These are phyloP conservation scores for Stegophylla sp. DNA, from an alignment of 2,888 invertebrate genomes.

Conservation along the genomic window DNA sequence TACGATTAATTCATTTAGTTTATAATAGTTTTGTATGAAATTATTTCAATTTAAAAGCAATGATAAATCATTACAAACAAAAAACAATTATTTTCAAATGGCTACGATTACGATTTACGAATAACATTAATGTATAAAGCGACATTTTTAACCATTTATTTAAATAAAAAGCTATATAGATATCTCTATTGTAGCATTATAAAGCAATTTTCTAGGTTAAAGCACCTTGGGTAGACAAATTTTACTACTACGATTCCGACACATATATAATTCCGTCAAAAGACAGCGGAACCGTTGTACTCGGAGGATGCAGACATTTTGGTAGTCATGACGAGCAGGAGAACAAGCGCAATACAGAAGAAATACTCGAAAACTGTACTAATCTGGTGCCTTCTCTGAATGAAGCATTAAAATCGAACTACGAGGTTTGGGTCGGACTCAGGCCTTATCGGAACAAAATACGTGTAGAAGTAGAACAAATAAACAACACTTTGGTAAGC, in stretches of 20 bases:
- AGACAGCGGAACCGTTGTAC: constrained; percentile 72
- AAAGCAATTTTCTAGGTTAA: constrained; percentile 67
- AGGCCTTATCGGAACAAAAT: constrained; percentile 80
- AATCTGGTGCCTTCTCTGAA: constrained; percentile 75
- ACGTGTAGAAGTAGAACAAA: constrained; percentile 74
- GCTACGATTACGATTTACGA: too few relatives aligned
- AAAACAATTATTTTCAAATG: too few relatives aligned
- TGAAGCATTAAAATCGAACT: constrained; percentile 69
- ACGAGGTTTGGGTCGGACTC: constrained; percentile 73
- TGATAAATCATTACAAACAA: too few relatives aligned
- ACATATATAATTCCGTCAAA: constrained; percentile 85
- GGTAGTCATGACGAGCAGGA: constrained; percentile 76
- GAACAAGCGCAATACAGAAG: constrained; percentile 76
- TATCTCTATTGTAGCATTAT: too few relatives aligned
- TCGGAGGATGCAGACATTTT: constrained; percentile 86
- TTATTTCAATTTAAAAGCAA: too few relatives aligned
- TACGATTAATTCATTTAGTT: too few relatives aligned
- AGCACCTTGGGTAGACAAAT: constrained; percentile 90
- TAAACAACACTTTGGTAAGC: constrained; percentile 61
- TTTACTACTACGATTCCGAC: constrained; percentile 84
- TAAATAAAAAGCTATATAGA: too few relatives aligned
- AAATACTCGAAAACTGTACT: constrained; percentile 81
- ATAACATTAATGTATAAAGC: too few relatives aligned
- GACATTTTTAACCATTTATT: too few relatives aligned
- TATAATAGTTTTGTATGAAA: too few relatives aligned